A percentile compares a stretch with the other conserved stretches of the same genome.
These are phyloP conservation scores for Prinia subflava DNA, from an alignment of 2,113 vertebrate species.

Conservation along the genomic window DNA sequence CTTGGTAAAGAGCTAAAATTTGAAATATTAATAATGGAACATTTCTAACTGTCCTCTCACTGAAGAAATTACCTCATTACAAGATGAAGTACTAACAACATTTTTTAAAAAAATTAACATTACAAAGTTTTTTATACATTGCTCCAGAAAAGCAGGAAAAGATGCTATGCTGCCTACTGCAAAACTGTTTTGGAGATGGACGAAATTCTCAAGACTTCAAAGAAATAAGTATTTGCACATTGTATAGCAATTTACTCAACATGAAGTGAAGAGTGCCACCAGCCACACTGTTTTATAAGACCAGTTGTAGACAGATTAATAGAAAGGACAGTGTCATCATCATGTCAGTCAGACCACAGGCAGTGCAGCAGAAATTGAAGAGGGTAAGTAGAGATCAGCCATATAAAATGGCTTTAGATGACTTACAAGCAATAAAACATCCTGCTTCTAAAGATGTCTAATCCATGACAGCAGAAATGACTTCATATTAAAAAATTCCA, in stretches of 20 bases:
- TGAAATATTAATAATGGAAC: background rate
- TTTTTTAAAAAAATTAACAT: background rate
- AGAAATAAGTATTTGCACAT: background rate
- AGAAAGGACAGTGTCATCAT: slow-evolving; percentile 25
- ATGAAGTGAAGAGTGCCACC: background rate
- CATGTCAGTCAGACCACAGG: slow-evolving; percentile 18
- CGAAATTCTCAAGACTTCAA: background rate
- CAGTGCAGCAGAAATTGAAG: background rate
- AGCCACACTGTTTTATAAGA: slow-evolving; percentile 11
- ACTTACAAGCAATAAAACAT: slow-evolving; percentile 1
- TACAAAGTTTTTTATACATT: background rate
- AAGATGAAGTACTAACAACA: background rate
- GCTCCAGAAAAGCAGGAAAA: background rate
- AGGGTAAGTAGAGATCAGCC: background rate
- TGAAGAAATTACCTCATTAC: background rate
- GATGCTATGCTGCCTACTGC: background rate
- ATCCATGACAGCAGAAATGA: background rate
- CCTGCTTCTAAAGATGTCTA: background rate
- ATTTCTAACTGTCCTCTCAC: background rate
- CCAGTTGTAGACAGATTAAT: slow-evolving; percentile 27
- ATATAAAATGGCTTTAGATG: background rate
- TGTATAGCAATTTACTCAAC: background rate
- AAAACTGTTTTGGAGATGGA: background rate
- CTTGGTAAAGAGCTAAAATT: background rate
- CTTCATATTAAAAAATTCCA: background rate